Percentiles rank a stretch among this genome's conserved stretches.
These are phyloP conservation scores for Thalpophila matura DNA, from an alignment of 2,888 invertebrate species.

Conservation along the genomic window DNA sequence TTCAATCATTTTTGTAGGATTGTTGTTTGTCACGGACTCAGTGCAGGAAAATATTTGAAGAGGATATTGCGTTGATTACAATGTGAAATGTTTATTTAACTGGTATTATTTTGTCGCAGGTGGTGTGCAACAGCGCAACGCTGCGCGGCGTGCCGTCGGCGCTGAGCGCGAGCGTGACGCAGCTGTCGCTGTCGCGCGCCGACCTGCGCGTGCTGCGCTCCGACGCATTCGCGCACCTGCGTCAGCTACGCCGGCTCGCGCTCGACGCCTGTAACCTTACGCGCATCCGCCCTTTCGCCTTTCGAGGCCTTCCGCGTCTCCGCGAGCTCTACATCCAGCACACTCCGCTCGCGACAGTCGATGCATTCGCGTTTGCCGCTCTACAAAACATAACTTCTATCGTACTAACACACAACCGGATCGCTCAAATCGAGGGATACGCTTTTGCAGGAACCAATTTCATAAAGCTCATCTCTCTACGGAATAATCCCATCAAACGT, in stretches of 20 bases:
- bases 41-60: constrained; percentile 56
- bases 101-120: constrained; percentile 90
- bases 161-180: constrained; percentile 95
- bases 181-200: constrained; percentile 96
- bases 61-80: constrained; percentile 59
- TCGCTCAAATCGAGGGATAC: constrained; percentile 93
- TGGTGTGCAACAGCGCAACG: constrained; percentile 96
- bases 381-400: constrained; percentile 95
- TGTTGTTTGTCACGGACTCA: constrained; percentile 54
- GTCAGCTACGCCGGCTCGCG: constrained; percentile 95
- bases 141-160: constrained; percentile 95
- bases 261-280: constrained; percentile 97
- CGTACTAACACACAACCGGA: constrained; percentile 93
- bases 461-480: constrained; percentile 95
- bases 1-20: constrained; percentile 65
- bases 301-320: constrained; percentile 95
- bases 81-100: constrained; percentile 46
- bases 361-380: constrained; percentile 96
- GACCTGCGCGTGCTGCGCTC: constrained; percentile 95
- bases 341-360: constrained; percentile 95
- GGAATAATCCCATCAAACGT: constrained; percentile 95
- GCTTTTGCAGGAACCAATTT: constrained; percentile 97
- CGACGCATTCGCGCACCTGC: constrained; percentile 95
- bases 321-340: constrained; percentile 96
- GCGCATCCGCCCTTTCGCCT: constrained; percentile 95